Conservation (phyloP, 2,797 vertebrate genomes). For the Periophthalmus magnuspinnatus region DNA sequence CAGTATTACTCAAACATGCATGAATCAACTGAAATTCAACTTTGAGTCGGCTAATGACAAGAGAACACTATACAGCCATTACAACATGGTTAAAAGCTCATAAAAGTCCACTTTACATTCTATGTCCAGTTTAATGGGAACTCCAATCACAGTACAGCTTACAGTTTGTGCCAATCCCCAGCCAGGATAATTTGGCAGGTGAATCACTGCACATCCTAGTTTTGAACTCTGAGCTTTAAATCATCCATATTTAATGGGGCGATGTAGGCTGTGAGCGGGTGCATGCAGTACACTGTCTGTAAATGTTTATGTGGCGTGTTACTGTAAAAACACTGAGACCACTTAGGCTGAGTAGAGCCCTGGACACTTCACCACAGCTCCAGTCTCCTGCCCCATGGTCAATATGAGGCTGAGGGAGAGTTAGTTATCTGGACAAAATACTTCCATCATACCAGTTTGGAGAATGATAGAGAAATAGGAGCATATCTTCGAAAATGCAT, state of each 20-base stretch:
- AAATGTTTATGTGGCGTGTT: conserved; percentile 6
- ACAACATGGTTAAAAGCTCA: too few relatives aligned
- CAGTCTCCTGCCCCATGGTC: background rate
- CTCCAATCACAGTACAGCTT: background rate
- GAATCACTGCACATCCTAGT: background rate
- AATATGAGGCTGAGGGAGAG: too few relatives aligned
- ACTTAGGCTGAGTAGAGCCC: conserved; percentile 2
- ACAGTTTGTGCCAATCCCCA: background rate
- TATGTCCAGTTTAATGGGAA: background rate
- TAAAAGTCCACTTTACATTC: too few relatives aligned
- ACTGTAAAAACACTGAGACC: background rate
- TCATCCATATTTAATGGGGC: background rate
- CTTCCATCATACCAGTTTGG: too few relatives aligned
- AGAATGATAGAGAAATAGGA: too few relatives aligned
- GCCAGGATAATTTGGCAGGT: background rate
- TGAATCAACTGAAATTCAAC: too few relatives aligned
- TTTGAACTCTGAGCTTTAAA: background rate
- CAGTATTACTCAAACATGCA: too few relatives aligned
- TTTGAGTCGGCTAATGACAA: too few relatives aligned
- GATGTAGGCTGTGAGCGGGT: background rate
- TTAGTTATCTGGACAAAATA: background rate
- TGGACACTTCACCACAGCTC: background rate
- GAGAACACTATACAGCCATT: too few relatives aligned
- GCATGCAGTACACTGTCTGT: background rate
- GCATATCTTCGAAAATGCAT: background rate